phyloP scores from a whole-genome alignment of 2,113 vertebrate genomes.

The Hassar affinis region DNA sequence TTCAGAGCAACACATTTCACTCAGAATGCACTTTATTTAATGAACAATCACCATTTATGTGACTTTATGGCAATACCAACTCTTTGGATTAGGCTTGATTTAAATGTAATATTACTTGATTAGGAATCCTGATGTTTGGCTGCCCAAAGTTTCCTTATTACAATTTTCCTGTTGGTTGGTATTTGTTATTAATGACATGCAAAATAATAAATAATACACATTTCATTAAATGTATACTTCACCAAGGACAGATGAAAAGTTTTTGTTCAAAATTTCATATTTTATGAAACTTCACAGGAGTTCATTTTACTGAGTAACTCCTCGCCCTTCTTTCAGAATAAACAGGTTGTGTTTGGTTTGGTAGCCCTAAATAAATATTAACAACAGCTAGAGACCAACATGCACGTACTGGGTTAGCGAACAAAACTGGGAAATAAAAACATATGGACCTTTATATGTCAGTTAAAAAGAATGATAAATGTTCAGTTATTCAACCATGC shows the following conservation, averaged over 20 bases:
- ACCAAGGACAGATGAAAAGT: not conserved
- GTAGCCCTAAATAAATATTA: conserved; percentile 49
- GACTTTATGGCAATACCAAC: not conserved
- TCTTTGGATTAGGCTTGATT: conserved; percentile 2
- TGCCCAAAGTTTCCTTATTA: not conserved
- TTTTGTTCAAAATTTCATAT: not conserved
- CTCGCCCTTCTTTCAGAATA: conserved; percentile 32
- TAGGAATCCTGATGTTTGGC: not conserved
- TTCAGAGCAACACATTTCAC: not conserved
- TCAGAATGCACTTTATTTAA: conserved; percentile 11
- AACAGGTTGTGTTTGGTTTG: conserved; percentile 50
- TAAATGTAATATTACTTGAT: conserved; percentile 7
- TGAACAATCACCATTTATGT: not conserved
- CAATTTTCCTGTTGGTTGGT: conserved; percentile 12
- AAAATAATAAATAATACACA: not conserved
- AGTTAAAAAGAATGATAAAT: not conserved
- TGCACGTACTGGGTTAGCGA: not conserved
- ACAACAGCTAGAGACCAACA: conserved; percentile 12
- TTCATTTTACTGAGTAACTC: conserved; percentile 4
- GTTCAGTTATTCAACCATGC: not conserved
- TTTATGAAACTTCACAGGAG: conserved; percentile 13
- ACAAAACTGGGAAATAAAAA: conserved; percentile 18
- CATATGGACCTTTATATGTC: not conserved
- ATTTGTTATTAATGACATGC: conserved; percentile 12
- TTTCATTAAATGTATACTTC: conserved; percentile 10